Conservation (phyloP, 1,140 invertebrate species). For the Fopius arisanus region DNA sequence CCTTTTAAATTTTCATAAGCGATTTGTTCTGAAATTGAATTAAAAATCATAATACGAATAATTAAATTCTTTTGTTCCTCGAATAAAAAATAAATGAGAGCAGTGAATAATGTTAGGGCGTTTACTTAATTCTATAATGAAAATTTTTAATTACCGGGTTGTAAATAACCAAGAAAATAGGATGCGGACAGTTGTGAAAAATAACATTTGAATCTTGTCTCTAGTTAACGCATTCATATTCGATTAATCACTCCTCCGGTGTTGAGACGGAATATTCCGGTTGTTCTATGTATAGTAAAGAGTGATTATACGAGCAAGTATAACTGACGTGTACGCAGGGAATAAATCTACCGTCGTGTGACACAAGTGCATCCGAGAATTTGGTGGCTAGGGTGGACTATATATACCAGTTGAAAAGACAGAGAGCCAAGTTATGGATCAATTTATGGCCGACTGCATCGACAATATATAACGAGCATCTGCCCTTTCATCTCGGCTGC, state of each 20-base stretch:
- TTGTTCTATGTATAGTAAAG: background rate
- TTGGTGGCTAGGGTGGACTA: background rate
- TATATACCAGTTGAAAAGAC: background rate
- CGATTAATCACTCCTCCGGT: background rate
- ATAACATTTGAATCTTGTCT: background rate
- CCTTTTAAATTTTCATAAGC: no score
- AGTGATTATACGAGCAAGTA: background rate
- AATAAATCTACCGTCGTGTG: constrained; percentile 13
- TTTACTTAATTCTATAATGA: no score
- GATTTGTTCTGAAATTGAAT: no score
- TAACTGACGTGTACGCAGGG: constrained; percentile 14
- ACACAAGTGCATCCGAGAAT: constrained; percentile 7
- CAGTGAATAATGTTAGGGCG: no score
- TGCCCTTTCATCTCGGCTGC: background rate
- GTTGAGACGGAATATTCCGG: background rate
- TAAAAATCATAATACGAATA: no score
- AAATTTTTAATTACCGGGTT: no score
- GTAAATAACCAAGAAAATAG: background rate
- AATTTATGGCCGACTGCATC: background rate
- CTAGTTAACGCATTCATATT: constrained; percentile 11
- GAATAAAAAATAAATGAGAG: no score
- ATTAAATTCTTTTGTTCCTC: no score
- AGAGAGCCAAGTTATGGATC: background rate
- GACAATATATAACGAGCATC: background rate
- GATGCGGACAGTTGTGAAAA: background rate